Evolutionary conservation across 2,797 vertebrate genomes (phyloP).

Genomic region (Paedocypris micromegethes): DNA sequence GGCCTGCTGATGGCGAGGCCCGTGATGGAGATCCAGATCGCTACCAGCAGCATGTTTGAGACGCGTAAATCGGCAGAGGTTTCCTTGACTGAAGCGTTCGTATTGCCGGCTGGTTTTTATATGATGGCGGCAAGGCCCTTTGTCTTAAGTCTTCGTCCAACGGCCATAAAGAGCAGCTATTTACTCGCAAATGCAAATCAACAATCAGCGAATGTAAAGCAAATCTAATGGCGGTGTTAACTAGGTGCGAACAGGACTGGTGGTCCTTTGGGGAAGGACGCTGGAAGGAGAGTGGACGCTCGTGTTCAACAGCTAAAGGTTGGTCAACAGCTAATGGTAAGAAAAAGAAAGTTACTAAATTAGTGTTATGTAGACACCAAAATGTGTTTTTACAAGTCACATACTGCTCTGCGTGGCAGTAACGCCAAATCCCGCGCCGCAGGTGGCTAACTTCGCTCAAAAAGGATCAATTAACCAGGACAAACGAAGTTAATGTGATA

Average conservation of each 20-base stretch:
- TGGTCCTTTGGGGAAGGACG: constrained; percentile 9
- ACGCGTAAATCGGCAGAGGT: not conserved
- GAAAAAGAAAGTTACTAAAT: too few species aligned
- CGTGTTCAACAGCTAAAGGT: too few species aligned
- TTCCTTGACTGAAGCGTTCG: constrained; percentile 47
- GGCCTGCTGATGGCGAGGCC: constrained; percentile 51
- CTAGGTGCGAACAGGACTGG: constrained; percentile 75
- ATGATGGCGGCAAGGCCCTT: constrained; percentile 51
- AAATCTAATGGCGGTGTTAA: constrained; percentile 77
- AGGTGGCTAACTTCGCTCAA: constrained; percentile 62
- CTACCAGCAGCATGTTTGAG: constrained; percentile 56
- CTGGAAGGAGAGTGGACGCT: not conserved
- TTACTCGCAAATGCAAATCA: constrained; percentile 72
- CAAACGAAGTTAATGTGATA: constrained; percentile 65
- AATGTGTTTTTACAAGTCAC: not conserved
- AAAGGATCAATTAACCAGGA: constrained; percentile 71
- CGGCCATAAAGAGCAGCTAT: constrained; percentile 60
- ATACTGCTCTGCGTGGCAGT: not conserved
- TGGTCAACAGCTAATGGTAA: too few species aligned
- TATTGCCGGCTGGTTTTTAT: constrained; percentile 60
- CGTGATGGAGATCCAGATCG: constrained; percentile 50
- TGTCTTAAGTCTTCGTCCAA: constrained; percentile 53
- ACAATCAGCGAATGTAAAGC: constrained; percentile 79
- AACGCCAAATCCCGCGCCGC: constrained; percentile 48
- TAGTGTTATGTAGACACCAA: too few species aligned